These are phyloP conservation scores for Perodicticus potto DNA, from an alignment of 2,797 vertebrate genomes.

Conservation along the genomic window DNA sequence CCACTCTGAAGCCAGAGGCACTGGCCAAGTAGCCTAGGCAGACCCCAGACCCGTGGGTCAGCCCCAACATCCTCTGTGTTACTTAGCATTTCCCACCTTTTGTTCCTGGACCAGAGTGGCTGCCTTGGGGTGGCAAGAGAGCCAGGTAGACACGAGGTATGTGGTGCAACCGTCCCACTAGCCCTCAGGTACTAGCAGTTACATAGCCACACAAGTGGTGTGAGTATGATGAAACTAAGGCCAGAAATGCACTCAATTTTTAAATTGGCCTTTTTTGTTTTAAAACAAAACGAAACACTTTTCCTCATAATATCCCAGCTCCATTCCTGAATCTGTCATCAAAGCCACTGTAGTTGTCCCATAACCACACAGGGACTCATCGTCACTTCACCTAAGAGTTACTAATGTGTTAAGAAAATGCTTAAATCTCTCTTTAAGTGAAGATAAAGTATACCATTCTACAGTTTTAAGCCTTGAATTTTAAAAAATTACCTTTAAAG, in stretches of 20 bases:
- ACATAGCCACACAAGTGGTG: background rate
- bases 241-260: background rate
- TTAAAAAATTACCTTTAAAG: background rate
- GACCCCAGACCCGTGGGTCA: background rate
- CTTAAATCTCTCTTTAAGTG: background rate
- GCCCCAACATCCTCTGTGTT: background rate
- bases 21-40: too few relatives aligned
- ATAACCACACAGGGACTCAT: background rate
- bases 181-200: background rate
- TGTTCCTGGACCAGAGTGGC: background rate
- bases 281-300: background rate
- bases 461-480: background rate
- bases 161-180: background rate
- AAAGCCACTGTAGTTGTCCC: background rate
- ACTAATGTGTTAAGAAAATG: background rate
- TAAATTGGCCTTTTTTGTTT: background rate
- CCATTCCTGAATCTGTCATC: background rate
- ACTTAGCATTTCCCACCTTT: background rate
- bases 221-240: background rate
- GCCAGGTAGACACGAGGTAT: fast-evolving
- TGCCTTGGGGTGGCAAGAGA: background rate
- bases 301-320: too few relatives aligned
- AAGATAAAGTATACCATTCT: background rate
- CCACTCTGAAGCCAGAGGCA: background rate
- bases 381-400: background rate